These are phyloP conservation scores for Chalcosyrphus nemorum DNA, from an alignment of 2,888 invertebrate genomes.

Conservation along the genomic window DNA sequence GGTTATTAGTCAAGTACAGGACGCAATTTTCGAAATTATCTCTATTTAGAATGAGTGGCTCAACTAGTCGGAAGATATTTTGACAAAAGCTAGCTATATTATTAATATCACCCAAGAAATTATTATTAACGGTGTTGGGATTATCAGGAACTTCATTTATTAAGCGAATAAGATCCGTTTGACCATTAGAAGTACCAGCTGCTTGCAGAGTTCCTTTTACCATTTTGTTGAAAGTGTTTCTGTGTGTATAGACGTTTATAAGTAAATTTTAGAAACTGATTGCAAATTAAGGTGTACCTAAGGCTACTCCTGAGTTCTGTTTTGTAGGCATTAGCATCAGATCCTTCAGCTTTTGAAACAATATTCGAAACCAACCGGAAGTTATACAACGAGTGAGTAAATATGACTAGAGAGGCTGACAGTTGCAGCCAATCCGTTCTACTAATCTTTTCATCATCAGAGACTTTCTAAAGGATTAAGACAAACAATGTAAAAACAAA, in stretches of 20 bases:
- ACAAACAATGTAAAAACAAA: neutral
- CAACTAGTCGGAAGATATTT: neutral
- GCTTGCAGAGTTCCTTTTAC: constrained; percentile 77
- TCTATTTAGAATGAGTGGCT: constrained; percentile 5
- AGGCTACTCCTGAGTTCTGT: constrained; percentile 76
- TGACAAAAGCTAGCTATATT: neutral
- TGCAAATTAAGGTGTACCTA: constrained; percentile 74
- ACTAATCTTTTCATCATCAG: constrained; percentile 77
- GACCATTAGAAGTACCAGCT: constrained; percentile 74
- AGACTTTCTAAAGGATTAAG: constrained; percentile 74
- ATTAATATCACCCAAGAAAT: neutral
- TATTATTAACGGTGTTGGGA: constrained; percentile 77
- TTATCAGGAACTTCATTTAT: constrained; percentile 78
- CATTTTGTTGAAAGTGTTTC: constrained; percentile 77
- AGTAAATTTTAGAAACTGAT: neutral
- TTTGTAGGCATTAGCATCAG: constrained; percentile 74
- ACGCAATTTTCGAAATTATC: constrained; percentile 30
- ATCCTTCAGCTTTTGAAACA: constrained; percentile 75
- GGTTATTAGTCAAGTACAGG: neutral
- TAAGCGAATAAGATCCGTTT: constrained; percentile 78
- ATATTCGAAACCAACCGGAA: constrained; percentile 79
- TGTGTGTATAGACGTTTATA: constrained; percentile 44
- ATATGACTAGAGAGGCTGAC: constrained; percentile 77
- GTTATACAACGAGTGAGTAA: constrained; percentile 79
- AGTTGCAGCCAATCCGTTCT: constrained; percentile 76